A percentile compares a stretch with the other conserved stretches of the same genome.
phyloP scores from a whole-genome alignment of 1,140 invertebrate species.

The Drepana arcuata region DNA sequence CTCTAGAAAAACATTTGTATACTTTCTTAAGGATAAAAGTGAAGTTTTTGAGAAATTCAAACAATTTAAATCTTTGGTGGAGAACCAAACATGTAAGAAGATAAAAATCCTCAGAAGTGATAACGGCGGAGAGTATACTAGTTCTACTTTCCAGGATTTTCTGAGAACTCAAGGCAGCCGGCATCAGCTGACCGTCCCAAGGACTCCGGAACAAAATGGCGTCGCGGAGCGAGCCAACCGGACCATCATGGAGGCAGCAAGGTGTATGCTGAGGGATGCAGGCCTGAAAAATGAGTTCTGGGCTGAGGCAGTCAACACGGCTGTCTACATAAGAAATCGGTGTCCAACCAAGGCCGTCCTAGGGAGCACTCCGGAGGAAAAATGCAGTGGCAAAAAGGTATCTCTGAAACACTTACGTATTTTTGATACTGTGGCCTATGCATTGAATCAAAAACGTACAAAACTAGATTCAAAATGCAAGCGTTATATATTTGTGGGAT shows the following conservation, averaged over 20 bases:
- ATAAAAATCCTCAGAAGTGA: not conserved
- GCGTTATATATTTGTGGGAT: no score
- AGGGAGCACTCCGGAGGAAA: no score
- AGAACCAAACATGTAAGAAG: not conserved
- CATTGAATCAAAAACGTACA: no score
- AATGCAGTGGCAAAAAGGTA: no score
- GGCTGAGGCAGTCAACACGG: not conserved
- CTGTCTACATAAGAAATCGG: not conserved
- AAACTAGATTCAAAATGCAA: no score
- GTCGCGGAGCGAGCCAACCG: slow-evolving; percentile 7
- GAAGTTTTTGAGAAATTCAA: slow-evolving; percentile 5
- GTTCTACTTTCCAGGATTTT: not conserved
- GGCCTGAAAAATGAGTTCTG: not conserved
- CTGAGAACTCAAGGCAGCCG: slow-evolving; percentile 2
- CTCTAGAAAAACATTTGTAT: slow-evolving; percentile 9
- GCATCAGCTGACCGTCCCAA: slow-evolving; percentile 5
- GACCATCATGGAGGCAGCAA: slow-evolving; percentile 6
- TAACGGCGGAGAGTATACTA: slow-evolving; percentile 8
- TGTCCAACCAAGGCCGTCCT: no score
- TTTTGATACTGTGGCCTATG: no score
- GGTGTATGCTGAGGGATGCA: not conserved
- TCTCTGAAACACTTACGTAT: no score
- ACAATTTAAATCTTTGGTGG: slow-evolving; percentile 12
- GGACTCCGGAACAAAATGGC: slow-evolving; percentile 9
- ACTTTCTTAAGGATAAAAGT: slow-evolving; percentile 12